Percentiles rank a stretch among this genome's conserved stretches.
Evolutionary conservation across 1,140 invertebrate species (phyloP).

Genomic region (Wiebesia pumilae): DNA sequence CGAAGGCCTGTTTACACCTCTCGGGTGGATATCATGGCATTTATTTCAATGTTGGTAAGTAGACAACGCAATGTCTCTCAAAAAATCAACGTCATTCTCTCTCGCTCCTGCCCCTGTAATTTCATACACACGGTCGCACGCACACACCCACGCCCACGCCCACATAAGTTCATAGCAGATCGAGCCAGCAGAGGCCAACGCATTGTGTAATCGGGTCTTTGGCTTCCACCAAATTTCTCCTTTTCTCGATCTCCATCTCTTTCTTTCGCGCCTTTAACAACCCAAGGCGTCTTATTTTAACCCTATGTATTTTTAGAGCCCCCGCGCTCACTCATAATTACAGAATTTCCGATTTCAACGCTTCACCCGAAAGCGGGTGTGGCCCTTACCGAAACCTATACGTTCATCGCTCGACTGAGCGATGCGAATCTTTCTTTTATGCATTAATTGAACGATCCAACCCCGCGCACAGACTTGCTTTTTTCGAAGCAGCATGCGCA

Average conservation of each 20-base stretch:
- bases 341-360: constrained; percentile 59
- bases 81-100: neutral
- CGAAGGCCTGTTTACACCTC: constrained; percentile 42
- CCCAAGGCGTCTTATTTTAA: constrained; percentile 62
- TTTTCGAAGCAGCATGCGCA: neutral
- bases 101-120: neutral
- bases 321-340: constrained; percentile 43
- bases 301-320: constrained; percentile 62
- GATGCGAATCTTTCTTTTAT: neutral
- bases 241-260: neutral
- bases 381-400: constrained; percentile 38
- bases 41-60: neutral
- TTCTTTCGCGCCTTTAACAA: neutral
- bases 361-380: constrained; percentile 54
- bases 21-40: neutral
- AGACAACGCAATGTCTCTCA: neutral
- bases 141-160: neutral
- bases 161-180: neutral
- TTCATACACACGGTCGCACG: neutral
- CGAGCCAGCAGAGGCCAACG: neutral
- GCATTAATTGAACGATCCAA: neutral
- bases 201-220: constrained; percentile 62
- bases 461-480: neutral
- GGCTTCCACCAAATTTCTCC: constrained; percentile 49
- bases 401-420: too few species aligned